phyloP scores from a whole-genome alignment of 2,888 invertebrate species.

The Crepidodera aurea region DNA sequence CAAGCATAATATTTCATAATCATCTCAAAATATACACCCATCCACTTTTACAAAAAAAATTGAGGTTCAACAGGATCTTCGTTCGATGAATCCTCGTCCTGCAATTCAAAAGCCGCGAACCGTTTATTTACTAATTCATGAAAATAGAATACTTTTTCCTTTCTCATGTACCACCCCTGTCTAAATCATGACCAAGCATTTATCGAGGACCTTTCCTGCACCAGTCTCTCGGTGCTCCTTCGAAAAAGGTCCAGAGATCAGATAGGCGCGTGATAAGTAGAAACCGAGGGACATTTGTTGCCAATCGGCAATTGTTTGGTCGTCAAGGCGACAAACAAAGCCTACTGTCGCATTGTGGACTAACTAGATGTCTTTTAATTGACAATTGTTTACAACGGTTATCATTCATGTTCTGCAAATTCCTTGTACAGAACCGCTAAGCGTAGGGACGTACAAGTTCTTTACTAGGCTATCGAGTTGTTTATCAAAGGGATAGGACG shows the following conservation, averaged over 20 bases:
- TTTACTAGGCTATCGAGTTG: slow-evolving; percentile 19
- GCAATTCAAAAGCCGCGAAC: no score
- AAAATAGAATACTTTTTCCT: no score
- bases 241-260: slow-evolving; percentile 47
- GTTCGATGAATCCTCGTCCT: no score
- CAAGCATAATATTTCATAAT: no score
- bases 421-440: slow-evolving; percentile 57
- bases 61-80: no score
- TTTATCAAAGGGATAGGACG: background rate
- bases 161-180: slow-evolving; percentile 1
- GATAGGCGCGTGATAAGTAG: slow-evolving; percentile 55
- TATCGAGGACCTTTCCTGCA: slow-evolving; percentile 9
- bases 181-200: slow-evolving; percentile 34
- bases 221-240: slow-evolving; percentile 27
- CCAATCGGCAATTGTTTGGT: slow-evolving; percentile 58
- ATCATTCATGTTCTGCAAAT: slow-evolving; percentile 62
- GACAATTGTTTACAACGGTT: slow-evolving; percentile 62
- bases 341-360: slow-evolving; percentile 58
- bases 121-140: no score
- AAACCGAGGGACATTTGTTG: slow-evolving; percentile 58
- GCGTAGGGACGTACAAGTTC: slow-evolving; percentile 40
- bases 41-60: no score
- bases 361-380: slow-evolving; percentile 62
- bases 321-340: slow-evolving; percentile 57
- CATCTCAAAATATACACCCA: no score